phyloP scores from a whole-genome alignment of 2,113 vertebrate genomes.

The Ovis aries region ARS-UI_Ramb_v3.0 NC_056073.1:4935001-4935500 shows the following conservation, averaged over 20 bases:
- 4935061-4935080: not conserved
- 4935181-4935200: not conserved
- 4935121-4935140: not conserved
- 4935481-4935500: not conserved
- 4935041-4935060: not conserved
- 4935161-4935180: not conserved
- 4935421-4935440: too few species aligned
- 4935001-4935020: not conserved
- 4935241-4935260: not conserved
- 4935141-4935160: not conserved
- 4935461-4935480: too few species aligned
- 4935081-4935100: not conserved
- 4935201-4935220: not conserved
- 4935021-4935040: not conserved
- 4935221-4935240: constrained; percentile 1
- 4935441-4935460: too few species aligned
- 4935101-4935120: not conserved
- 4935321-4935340: not conserved
- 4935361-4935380: not conserved
- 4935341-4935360: not conserved
- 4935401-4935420: too few species aligned
- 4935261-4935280: not conserved
- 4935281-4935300: not conserved
- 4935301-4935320: not conserved
- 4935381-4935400: not conserved